phyloP scores from a whole-genome alignment of 2,888 invertebrate species.

The Philopedon plagiatum region DNA sequence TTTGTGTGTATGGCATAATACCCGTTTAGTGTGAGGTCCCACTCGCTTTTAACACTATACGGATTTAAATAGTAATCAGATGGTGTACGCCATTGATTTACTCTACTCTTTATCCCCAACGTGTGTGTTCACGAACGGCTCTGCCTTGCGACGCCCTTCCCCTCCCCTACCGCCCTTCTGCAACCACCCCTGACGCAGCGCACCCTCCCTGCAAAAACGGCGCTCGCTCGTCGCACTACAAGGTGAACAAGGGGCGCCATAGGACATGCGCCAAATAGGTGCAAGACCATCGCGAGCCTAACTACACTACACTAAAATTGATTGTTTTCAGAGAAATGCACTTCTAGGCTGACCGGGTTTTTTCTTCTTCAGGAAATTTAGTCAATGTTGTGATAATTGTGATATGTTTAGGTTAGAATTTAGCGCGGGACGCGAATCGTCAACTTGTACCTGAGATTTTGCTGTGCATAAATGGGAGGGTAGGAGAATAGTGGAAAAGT shows the following conservation, averaged over 20 bases:
- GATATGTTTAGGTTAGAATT: conserved; percentile 63
- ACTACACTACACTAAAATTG: conserved; percentile 62
- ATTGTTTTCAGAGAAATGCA: conserved; percentile 63
- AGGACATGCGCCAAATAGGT: conserved; percentile 61
- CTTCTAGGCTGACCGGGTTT: conserved; percentile 58
- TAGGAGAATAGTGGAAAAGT: conserved; percentile 49
- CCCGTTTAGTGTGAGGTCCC: no score
- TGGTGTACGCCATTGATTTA: conserved; percentile 36
- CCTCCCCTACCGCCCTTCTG: conserved; percentile 35
- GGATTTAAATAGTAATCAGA: no score
- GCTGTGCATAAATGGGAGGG: conserved; percentile 57
- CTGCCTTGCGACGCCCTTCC: conserved; percentile 41
- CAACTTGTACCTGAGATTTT: conserved; percentile 59
- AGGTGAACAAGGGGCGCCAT: conserved; percentile 47
- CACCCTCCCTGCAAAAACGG: conserved; percentile 46
- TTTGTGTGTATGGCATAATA: no score
- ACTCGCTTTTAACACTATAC: no score
- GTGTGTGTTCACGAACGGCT: conserved; percentile 19
- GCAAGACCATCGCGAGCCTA: conserved; percentile 59
- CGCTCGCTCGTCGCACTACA: conserved; percentile 42
- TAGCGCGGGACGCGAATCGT: conserved; percentile 56
- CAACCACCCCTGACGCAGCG: conserved; percentile 46
- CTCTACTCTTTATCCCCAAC: conserved; percentile 29
- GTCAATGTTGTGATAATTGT: conserved; percentile 65
- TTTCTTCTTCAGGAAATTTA: conserved; percentile 54